These are phyloP conservation scores for Channa maculata DNA, from an alignment of 2,113 vertebrate genomes.

Conservation along the genomic window DNA sequence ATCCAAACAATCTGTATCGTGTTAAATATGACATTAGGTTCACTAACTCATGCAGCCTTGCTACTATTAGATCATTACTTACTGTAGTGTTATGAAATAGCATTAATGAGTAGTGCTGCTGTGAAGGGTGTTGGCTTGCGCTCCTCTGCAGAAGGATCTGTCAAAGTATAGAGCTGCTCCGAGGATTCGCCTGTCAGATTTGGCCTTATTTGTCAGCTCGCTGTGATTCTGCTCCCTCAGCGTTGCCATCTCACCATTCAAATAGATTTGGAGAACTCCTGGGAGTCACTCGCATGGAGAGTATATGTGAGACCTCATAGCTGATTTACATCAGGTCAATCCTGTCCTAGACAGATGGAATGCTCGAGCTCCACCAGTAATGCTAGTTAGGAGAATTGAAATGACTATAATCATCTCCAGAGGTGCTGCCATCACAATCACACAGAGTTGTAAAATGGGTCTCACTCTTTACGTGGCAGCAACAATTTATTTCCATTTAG, in stretches of 20 bases:
- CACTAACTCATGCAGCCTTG: slow-evolving; percentile 7
- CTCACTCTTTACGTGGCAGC: neutral
- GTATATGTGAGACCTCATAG: slow-evolving; percentile 27
- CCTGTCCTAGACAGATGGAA: slow-evolving; percentile 27
- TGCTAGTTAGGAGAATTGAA: slow-evolving; percentile 45
- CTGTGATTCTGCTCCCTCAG: slow-evolving; percentile 73
- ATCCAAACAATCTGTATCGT: neutral
- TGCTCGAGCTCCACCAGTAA: slow-evolving; percentile 13
- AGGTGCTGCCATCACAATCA: slow-evolving; percentile 22
- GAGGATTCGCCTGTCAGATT: slow-evolving; percentile 75
- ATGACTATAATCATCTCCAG: slow-evolving; percentile 32
- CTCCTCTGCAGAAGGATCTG: slow-evolving; percentile 62
- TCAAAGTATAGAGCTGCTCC: slow-evolving; percentile 58
- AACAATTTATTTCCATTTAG: neutral
- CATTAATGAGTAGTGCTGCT: slow-evolving; percentile 33
- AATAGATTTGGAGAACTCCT: slow-evolving; percentile 58
- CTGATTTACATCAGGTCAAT: slow-evolving; percentile 60
- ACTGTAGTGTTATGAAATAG: slow-evolving; percentile 53
- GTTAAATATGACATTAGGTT: neutral
- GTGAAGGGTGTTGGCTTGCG: slow-evolving; percentile 57
- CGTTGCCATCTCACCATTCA: slow-evolving; percentile 65
- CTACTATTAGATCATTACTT: slow-evolving; percentile 7
- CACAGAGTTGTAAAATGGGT: slow-evolving; percentile 23
- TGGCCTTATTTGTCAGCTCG: slow-evolving; percentile 74
- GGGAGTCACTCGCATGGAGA: slow-evolving; percentile 44